Base-by-base conservation (phyloP, 1,140 invertebrate genomes). In the Harpegnathos saltator region DNA sequence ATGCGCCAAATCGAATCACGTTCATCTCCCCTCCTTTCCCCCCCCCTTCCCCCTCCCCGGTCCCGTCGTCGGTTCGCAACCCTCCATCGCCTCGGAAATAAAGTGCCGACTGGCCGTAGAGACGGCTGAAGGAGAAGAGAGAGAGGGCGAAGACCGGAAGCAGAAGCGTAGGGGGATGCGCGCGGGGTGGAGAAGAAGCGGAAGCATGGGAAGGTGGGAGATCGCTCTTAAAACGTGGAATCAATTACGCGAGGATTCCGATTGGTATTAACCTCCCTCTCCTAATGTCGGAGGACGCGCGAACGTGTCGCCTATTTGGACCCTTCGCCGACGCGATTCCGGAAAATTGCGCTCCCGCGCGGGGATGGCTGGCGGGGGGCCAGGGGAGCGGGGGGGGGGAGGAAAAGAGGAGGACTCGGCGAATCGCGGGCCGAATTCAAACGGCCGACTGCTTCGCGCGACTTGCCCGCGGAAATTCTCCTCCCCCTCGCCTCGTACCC, bases 1-100 rank as follows among this genome's bases (percentile, higher is more conserved):
- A 93, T 93, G 91, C 88, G 87, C 86, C 91, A 92, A 93, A 93
- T 93, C 92, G 91, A 93, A 93, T 93, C 91, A 93, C 92, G 92
- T 92, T 90, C 91, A 66, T 75, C 68, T 77, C 84, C 84, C 85
- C 82, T 61, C 65, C 80, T 54, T 68, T 54, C 52, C 74, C 77
- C 83, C 66, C 66, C 82, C 75, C 24, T 71, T 54, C n/a, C n/a
- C n/a, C n/a, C n/a, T n/a, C n/a, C n/a, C n/a, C n/a, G n/a, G n/a
- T n/a, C n/a, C n/a, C n/a, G n/a, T n/a, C n/a, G n/a, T n/a, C n/a
- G n/a, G n/a, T n/a, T n/a, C n/a, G n/a, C n/a, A n/a, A 72, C 78
- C 50, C 71, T 29, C 61, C 68, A 68, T 59, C 72, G 74, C 58
- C 83, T 52, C 77, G 73, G 75, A 87, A 87, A 88, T 85, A 87